Evolutionary conservation across 1,140 invertebrate species (phyloP).

Genomic region (Drosophila mayri): DNA sequence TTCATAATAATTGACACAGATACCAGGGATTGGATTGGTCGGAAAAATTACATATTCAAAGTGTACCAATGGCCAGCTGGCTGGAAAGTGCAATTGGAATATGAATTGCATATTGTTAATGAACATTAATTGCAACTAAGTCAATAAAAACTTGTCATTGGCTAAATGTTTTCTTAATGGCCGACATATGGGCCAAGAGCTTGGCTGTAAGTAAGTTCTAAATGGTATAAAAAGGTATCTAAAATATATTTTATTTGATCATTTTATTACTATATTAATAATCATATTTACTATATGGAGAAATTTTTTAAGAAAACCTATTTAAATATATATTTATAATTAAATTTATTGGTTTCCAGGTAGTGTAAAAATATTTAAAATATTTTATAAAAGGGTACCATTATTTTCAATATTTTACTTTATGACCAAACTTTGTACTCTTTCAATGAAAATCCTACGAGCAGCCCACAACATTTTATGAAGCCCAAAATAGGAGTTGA

Average conservation of each 20-base stretch:
- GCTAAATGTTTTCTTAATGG: conserved; percentile 15
- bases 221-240: neutral
- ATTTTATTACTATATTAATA: neutral
- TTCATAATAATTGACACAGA: conserved; percentile 8
- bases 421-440: neutral
- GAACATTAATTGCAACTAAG: conserved; percentile 35
- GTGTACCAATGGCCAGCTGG: conserved; percentile 7
- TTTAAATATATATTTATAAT: too few relatives aligned
- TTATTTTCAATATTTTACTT: neutral
- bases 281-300: neutral
- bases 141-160: conserved; percentile 25
- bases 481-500: conserved; percentile 19
- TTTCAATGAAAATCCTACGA: neutral
- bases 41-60: conserved; percentile 7
- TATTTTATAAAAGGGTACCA: too few relatives aligned
- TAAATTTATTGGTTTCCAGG: neutral
- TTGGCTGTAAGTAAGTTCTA: conserved; percentile 2
- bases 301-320: too few relatives aligned
- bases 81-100: conserved; percentile 15
- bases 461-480: neutral
- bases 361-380: neutral
- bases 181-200: conserved; percentile 15
- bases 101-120: conserved; percentile 49
- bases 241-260: neutral
- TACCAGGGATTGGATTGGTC: conserved; percentile 14